Base-by-base conservation (phyloP, 2,888 invertebrate species). In the Plebejus melissa region DNA sequence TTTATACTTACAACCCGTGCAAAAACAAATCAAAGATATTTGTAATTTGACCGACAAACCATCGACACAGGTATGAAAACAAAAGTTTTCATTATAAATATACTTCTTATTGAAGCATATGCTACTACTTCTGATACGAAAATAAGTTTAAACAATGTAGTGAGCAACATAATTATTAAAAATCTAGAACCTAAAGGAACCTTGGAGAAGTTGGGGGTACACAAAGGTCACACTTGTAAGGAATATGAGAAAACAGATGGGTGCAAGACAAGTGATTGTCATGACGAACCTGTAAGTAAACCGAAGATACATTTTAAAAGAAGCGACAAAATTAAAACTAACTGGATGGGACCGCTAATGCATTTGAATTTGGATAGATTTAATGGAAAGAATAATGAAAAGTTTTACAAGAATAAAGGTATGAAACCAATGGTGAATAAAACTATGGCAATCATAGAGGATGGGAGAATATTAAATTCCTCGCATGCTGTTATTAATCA, bases 11-110 rank as follows among this genome's bases (percentile, higher is more conserved):
- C 32, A 36, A 36, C 32, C 1, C 13, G 32, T 32, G 32, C 4
- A 11, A 65, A 65, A 65, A 65, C 65, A 65, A 11, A 36, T 65
- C 32, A 13, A 65, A 65, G 32, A 13, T 65, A 65, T 65, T 65
- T 32, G 11, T 13, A 16, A 65, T 65, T 13, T 36, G 32, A 65
- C 32, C 32, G 32, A 13, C 65, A 65, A 32, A 36, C 65, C 32
- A 36, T 32, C 32, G 32, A 65, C 32, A 32, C 65, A 16, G 36
- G 32, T 32, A 65, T 65, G 65, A 65, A 65, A 65, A 36, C 32
- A 13, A 4, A 36, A 11, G 5, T 65, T 32, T 36, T 36, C 4
- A 65, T 65, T 2, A 65, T 65, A 65, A 65, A 65, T 65, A 2
- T 65, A 32, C 32, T 65, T 32, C 65, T 65, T 13, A 65, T 36